A percentile compares a stretch with the other conserved stretches of the same genome.
phyloP scores from a whole-genome alignment of 2,113 vertebrate genomes.

The Zingel zingel region DNA sequence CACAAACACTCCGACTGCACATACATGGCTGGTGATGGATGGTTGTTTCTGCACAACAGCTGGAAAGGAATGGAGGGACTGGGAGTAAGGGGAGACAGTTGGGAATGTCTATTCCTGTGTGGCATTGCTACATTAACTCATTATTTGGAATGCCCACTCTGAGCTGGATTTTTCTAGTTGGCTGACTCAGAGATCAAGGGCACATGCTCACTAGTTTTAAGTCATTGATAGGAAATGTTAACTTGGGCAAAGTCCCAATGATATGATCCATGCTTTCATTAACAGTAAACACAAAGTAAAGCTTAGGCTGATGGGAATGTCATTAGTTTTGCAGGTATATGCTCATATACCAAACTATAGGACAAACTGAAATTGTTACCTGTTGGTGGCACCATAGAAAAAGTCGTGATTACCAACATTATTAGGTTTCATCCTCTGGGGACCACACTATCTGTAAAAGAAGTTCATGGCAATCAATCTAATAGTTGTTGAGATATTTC shows the following conservation, averaged over 20 bases:
- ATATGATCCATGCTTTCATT: conserved; percentile 13
- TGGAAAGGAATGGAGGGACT: conserved; percentile 34
- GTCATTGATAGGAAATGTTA: conserved; percentile 13
- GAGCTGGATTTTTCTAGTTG: conserved; percentile 16
- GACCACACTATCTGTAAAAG: neutral
- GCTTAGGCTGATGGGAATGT: neutral
- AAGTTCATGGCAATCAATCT: neutral
- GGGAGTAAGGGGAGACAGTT: conserved; percentile 41
- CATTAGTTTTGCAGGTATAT: neutral
- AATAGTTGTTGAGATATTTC: neutral
- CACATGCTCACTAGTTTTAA: neutral
- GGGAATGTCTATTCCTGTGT: conserved; percentile 56
- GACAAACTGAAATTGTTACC: neutral
- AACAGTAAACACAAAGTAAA: neutral
- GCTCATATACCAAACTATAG: neutral
- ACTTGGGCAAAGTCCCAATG: neutral
- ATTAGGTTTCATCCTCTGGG: neutral
- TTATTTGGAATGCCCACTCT: conserved; percentile 33
- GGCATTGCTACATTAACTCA: conserved; percentile 57
- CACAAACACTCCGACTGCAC: conserved; percentile 17
- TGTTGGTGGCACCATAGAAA: neutral
- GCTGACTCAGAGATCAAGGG: conserved; percentile 44
- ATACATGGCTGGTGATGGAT: conserved; percentile 54
- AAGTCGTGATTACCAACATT: neutral
- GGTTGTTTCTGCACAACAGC: conserved; percentile 59